These are phyloP conservation scores for Lamproptera curius DNA, from an alignment of 2,888 invertebrate species.

Conservation along the genomic window DNA sequence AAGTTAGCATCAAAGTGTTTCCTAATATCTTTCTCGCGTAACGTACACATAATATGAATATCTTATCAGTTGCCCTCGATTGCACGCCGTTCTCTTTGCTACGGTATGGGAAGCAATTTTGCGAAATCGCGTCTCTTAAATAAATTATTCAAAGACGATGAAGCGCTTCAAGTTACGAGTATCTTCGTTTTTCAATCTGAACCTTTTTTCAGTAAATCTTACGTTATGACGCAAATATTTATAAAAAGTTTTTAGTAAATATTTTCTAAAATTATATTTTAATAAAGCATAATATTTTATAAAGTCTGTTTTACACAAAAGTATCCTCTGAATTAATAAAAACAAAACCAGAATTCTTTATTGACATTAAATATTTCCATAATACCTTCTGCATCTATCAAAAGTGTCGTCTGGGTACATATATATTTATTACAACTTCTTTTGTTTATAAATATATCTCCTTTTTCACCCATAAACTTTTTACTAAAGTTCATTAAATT, in stretches of 20 bases:
- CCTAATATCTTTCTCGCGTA: neutral
- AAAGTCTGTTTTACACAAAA: constrained; percentile 12
- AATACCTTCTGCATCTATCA: constrained; percentile 2
- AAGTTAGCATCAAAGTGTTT: neutral
- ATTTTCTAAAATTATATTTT: too few relatives aligned
- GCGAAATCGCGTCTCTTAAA: constrained; percentile 18
- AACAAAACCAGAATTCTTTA: neutral
- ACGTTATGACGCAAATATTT: too few relatives aligned
- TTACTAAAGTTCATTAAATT: too few relatives aligned
- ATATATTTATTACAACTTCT: too few relatives aligned
- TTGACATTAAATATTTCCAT: too few relatives aligned
- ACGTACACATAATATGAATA: constrained; percentile 12
- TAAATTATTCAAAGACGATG: constrained; percentile 23
- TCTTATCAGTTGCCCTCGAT: constrained; percentile 14
- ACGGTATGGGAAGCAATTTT: constrained; percentile 18
- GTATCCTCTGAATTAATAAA: constrained; percentile 1
- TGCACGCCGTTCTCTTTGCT: constrained; percentile 9
- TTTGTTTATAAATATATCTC: too few relatives aligned
- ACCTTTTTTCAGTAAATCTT: constrained; percentile 12
- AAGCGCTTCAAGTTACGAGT: constrained; percentile 14
- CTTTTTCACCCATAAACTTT: too few relatives aligned
- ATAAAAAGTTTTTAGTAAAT: too few relatives aligned
- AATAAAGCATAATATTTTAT: too few relatives aligned
- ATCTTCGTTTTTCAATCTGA: constrained; percentile 14
- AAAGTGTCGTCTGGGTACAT: constrained; percentile 11